phyloP scores from a whole-genome alignment of 2,113 vertebrate genomes.

The Excalfactoria chinensis region DNA sequence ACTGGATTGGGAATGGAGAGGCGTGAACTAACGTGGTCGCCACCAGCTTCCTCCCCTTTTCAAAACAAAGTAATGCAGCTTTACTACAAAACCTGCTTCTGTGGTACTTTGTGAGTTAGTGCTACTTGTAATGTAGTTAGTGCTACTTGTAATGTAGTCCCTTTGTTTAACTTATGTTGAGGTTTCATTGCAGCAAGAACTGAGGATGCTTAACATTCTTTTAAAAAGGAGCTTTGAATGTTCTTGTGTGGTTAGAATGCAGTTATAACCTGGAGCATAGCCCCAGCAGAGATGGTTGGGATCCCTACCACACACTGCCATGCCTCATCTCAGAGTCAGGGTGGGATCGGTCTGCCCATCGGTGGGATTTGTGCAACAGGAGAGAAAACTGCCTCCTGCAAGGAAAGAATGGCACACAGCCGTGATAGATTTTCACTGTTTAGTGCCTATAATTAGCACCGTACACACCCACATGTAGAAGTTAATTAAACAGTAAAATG shows the following conservation, averaged over 20 bases:
- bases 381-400: background rate
- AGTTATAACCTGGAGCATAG: background rate
- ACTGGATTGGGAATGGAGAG: background rate
- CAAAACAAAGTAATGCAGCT: background rate
- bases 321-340: accelerated
- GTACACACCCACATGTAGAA: background rate
- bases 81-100: background rate
- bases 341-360: background rate
- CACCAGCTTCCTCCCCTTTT: background rate
- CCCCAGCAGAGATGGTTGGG: background rate
- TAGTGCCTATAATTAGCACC: background rate
- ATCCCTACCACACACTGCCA: background rate
- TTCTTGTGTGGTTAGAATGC: background rate
- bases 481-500: background rate
- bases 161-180: background rate
- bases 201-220: background rate
- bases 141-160: background rate
- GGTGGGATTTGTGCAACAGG: background rate
- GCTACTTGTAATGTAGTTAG: background rate
- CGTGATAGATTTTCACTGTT: background rate
- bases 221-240: background rate
- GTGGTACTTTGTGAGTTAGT: background rate
- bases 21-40: background rate
- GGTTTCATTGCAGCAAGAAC: background rate
- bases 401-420: accelerated